Base-by-base conservation (phyloP, 1,140 invertebrate genomes). In the Eufriesea mexicana region DNA sequence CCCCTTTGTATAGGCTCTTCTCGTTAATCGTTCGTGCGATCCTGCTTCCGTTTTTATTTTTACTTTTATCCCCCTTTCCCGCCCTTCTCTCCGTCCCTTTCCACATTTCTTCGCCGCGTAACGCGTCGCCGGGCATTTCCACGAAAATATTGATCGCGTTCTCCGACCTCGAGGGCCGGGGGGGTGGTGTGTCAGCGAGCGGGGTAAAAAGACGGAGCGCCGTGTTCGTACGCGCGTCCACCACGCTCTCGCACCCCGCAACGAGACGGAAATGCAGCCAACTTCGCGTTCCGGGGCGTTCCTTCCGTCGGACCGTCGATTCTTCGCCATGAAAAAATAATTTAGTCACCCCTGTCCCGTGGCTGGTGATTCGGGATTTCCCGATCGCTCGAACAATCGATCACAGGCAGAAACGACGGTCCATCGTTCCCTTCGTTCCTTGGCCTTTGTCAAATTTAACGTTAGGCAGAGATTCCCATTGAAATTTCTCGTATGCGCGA, bases 1-100 rank as follows among this genome's bases (percentile, higher is more conserved):
- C 18, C 23, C 7, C 9, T n/a, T 47, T 20, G 47, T 57, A 57
- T 45, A 57, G 45, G 35, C 79, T 57, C 74, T 28, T 59, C 12
- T 45, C 45, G 62, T 82, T 76, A 61, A 72, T 84, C 85, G 83
- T 78, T 87, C 86, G 78, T 87, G 86, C 86, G 86, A 84, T 84
- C 86, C 64, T 55, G 23, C 42, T 28, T 73, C 35, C 4, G 25
- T 61, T 45, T 59, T 20, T n/a, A 8, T 10, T 35, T 5, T 16
- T 68, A 6, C 12, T 7, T 7, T 23, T 20, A 25, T 23, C 14
- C 54, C 28, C 20, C 20, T 35, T 2, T 12, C 1, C 1, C 8
- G 2, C 1, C 5, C 10, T 42, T 4, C 0, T 10, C 7, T 12
- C 23, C 6, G 0, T 28, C 59, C 0, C 25, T 28, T 61, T 25